Conservation (phyloP, 2,888 invertebrate genomes). For the Campaea margaritaria region DNA sequence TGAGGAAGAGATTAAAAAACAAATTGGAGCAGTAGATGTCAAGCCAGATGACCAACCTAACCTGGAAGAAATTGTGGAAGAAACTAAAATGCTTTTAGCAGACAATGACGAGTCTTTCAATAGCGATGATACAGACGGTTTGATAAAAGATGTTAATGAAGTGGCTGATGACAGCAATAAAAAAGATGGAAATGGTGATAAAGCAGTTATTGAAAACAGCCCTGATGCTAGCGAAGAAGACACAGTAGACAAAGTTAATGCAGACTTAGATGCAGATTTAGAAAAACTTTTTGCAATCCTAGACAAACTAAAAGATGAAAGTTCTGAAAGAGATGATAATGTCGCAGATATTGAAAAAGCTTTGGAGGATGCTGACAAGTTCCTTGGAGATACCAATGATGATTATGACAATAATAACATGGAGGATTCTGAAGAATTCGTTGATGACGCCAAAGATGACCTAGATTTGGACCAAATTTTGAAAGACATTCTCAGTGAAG, state of each 20-base stretch:
- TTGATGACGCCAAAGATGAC: slow-evolving; percentile 34
- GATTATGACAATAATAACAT: slow-evolving; percentile 11
- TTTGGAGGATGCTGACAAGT: slow-evolving; percentile 39
- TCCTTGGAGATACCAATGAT: slow-evolving; percentile 23
- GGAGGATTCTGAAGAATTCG: slow-evolving; percentile 32
- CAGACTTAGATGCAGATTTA: slow-evolving; percentile 64
- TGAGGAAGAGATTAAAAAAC: slow-evolving; percentile 17
- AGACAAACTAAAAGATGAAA: slow-evolving; percentile 53
- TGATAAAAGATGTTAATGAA: slow-evolving; percentile 1
- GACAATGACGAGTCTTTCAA: slow-evolving; percentile 23
- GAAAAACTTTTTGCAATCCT: slow-evolving; percentile 60
- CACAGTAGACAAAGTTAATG: slow-evolving; percentile 54
- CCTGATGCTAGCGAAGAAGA: slow-evolving; percentile 46
- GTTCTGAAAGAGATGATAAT: slow-evolving; percentile 34
- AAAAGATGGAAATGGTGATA: not conserved
- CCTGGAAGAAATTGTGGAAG: slow-evolving; percentile 33
- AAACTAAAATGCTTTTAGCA: slow-evolving; percentile 32
- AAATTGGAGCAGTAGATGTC: not conserved
- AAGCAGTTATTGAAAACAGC: slow-evolving; percentile 14
- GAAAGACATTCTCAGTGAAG: slow-evolving; percentile 31
- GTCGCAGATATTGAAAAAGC: slow-evolving; percentile 32
- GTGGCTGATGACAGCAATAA: slow-evolving; percentile 22
- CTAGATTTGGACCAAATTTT: slow-evolving; percentile 48
- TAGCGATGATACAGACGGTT: slow-evolving; percentile 8
- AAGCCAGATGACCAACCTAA: slow-evolving; percentile 5